A percentile compares a stretch with the other conserved stretches of the same genome.
Conservation (phyloP, 1,140 invertebrate genomes). For the Mylabris phalerata region DNA sequence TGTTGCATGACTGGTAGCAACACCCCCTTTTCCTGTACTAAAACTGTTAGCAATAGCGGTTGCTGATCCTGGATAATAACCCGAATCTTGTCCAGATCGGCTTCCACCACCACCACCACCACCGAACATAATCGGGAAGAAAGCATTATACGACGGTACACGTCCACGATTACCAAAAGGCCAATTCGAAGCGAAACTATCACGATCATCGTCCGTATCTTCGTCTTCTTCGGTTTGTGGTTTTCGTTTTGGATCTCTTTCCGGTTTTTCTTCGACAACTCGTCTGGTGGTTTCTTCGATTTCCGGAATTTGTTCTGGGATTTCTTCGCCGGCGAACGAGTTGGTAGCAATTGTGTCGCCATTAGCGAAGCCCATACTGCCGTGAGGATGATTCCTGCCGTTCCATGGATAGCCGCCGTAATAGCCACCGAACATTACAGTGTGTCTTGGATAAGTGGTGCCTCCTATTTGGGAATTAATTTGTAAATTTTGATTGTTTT, state of each 20-base stretch:
- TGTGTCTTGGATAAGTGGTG: background rate
- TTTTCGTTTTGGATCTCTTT: slow-evolving; percentile 13
- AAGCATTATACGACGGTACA: slow-evolving; percentile 43
- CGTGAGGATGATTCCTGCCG: slow-evolving; percentile 16
- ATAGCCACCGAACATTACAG: slow-evolving; percentile 43
- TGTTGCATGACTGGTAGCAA: slow-evolving; percentile 60
- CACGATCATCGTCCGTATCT: slow-evolving; percentile 28
- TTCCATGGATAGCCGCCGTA: slow-evolving; percentile 16
- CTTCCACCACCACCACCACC: slow-evolving; percentile 41
- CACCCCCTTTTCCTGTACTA: slow-evolving; percentile 59
- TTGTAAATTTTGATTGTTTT: no score
- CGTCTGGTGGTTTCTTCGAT: background rate
- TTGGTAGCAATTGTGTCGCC: slow-evolving; percentile 25
- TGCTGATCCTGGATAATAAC: slow-evolving; percentile 44
- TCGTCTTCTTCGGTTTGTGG: slow-evolving; percentile 6
- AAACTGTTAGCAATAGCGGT: slow-evolving; percentile 64
- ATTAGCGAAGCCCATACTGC: slow-evolving; percentile 18
- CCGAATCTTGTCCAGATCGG: slow-evolving; percentile 36
- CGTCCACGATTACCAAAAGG: slow-evolving; percentile 32
- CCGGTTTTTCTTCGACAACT: slow-evolving; percentile 11
- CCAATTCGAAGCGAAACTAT: slow-evolving; percentile 27
- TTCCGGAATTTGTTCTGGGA: background rate
- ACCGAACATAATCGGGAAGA: slow-evolving; percentile 56
- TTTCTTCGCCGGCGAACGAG: slow-evolving; percentile 17
- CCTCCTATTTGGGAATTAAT: no score